Evolutionary conservation across 2,888 invertebrate species (phyloP).

Genomic region (Agriopis leucophaearia): DNA sequence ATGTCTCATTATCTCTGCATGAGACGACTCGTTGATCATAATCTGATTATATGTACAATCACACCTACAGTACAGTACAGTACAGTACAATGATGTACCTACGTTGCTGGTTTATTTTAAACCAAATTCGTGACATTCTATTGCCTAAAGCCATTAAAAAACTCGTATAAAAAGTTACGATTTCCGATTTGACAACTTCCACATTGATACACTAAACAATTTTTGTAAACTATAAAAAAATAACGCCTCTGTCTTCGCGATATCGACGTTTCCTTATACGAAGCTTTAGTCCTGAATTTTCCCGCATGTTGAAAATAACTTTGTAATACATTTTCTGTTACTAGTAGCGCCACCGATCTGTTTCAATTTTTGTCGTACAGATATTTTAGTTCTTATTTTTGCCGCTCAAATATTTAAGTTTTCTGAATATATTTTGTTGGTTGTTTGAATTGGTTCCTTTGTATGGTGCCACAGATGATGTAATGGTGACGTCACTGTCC

Average conservation of each 20-base stretch:
- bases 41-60: not conserved
- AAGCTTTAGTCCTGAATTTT: constrained; percentile 14
- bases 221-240: not conserved
- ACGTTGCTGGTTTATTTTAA: constrained; percentile 3
- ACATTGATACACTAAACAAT: constrained; percentile 29
- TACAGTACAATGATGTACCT: too few relatives aligned
- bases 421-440: not conserved
- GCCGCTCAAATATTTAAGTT: not conserved
- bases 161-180: constrained; percentile 42
- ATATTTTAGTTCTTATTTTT: not conserved
- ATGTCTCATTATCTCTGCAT: too few relatives aligned
- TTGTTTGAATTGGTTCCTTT: not conserved
- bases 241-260: constrained; percentile 15
- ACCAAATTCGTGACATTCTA: constrained; percentile 27
- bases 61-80: not conserved
- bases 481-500: not conserved
- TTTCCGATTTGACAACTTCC: constrained; percentile 44
- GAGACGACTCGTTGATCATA: too few relatives aligned
- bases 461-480: not conserved
- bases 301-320: constrained; percentile 7
- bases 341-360: constrained; percentile 7
- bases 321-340: constrained; percentile 5
- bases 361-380: not conserved
- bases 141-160: constrained; percentile 20
- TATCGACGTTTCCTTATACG: not conserved